Evolutionary conservation across 2,888 invertebrate genomes (phyloP), one percentile per base, ranked within the genome.

Genomic region (Drosophila nigricruria): DNA sequence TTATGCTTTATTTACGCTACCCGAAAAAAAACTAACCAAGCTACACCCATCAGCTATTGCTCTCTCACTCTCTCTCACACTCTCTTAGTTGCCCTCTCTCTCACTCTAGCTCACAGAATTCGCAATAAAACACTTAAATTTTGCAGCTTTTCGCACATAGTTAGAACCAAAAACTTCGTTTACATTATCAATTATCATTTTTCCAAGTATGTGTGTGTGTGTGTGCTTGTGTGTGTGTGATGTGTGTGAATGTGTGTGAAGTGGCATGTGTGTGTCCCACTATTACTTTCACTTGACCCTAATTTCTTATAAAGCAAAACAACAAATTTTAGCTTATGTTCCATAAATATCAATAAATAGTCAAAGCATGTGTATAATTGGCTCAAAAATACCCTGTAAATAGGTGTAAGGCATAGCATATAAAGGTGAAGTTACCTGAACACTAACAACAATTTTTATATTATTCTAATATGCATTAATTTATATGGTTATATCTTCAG

Each of bases 1-100:
- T 58, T 58, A 71, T 81, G 47, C 47, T 58, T 58, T 79, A 63
- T 69, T 58, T 58, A 58, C 58, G 36, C 14, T 25, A 36, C 36
- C 45, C 45, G 5, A 2, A 20, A 32, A 16, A 38, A n/a, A 23
- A 42, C 16, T 25, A 43, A 49, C 47, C 27, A 18, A 30, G 18
- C 18, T 27, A 18, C 27, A 47, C 32, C 23, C 10, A 25, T 38
- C 18, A 1, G n/a, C 32, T 16, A 6, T 42, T 5, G 18, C 32
- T 56, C 30, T 42, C 32, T 23, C 10, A 10, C 16, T 30, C 27
- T 0, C 2, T 42, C 32, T 23, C 10, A 10, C 16, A 23, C 27
- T 0, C 2, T 8, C 20, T 10, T 6, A 23, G 5, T 12, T 6
- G 6, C 23, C 5, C 34, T 9, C 8, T n/a, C 5, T 9, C 23